Percentiles rank a stretch among this genome's conserved stretches.
Conservation (phyloP, 1,140 invertebrate species). For the Pectinophora gossypiella region DNA sequence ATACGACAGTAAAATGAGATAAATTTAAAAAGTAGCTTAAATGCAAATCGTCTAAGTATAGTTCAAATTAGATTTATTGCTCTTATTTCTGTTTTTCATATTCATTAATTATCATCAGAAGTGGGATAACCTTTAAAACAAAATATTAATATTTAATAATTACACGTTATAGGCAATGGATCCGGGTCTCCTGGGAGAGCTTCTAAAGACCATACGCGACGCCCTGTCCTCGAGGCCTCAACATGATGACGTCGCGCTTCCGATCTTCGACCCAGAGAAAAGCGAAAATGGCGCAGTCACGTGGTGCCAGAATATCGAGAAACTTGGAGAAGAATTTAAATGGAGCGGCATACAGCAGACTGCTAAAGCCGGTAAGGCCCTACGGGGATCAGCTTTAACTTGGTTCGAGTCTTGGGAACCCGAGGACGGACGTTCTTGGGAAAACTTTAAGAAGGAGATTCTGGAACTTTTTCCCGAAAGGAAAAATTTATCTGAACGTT, state of each 20-base stretch:
- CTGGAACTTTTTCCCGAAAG: background rate
- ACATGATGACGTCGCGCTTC: background rate
- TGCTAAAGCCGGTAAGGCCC: conserved; percentile 6
- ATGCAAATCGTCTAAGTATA: too few species aligned
- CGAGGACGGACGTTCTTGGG: background rate
- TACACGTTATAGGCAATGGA: too few species aligned
- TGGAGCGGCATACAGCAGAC: background rate
- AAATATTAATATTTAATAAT: too few species aligned
- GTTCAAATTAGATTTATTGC: too few species aligned
- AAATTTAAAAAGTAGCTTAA: too few species aligned
- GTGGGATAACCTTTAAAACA: too few species aligned
- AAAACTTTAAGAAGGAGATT: background rate
- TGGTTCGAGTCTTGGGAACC: conserved; percentile 6
- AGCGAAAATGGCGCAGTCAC: background rate
- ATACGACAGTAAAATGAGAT: too few species aligned
- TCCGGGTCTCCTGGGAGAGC: background rate
- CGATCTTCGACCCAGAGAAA: too few species aligned
- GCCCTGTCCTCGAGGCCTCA: background rate
- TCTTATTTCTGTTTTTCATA: too few species aligned
- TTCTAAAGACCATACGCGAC: background rate
- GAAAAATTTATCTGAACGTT: conserved; percentile 9
- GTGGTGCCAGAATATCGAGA: background rate
- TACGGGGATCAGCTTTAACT: conserved; percentile 1
- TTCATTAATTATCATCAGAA: too few species aligned
- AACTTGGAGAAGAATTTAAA: background rate